phyloP scores from a whole-genome alignment of 2,888 invertebrate species.

The Selenia dentaria region DNA sequence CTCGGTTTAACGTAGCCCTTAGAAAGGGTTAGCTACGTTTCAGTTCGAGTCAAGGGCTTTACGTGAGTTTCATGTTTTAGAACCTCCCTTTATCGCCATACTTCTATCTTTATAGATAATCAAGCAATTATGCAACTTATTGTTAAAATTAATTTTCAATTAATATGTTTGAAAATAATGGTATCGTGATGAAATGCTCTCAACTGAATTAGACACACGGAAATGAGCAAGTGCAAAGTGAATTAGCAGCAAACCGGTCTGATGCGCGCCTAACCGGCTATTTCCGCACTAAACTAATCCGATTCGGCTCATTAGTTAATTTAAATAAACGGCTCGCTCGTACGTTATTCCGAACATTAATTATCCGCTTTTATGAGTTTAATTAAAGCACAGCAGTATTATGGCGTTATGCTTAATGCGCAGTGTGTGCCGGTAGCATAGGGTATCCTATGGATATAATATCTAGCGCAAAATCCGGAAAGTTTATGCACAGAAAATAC shows the following conservation, averaged over 20 bases:
- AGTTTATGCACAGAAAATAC: constrained; percentile 9
- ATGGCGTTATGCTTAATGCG: constrained; percentile 1
- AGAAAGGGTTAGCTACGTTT: neutral
- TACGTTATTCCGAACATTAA: constrained; percentile 8
- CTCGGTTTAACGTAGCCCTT: neutral
- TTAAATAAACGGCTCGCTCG: constrained; percentile 8
- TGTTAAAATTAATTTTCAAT: too few species aligned
- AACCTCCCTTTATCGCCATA: too few species aligned
- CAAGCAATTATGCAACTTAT: too few species aligned
- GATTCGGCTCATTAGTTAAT: constrained; percentile 6
- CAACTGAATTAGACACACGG: too few species aligned
- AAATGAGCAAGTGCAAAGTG: too few species aligned
- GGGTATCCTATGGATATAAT: neutral
- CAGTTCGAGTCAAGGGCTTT: too few species aligned
- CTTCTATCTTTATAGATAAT: too few species aligned
- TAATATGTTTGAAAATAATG: too few species aligned
- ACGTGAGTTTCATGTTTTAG: too few species aligned
- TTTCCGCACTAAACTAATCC: constrained; percentile 1
- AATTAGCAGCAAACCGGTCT: too few species aligned
- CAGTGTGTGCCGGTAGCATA: neutral
- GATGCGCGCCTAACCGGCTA: neutral
- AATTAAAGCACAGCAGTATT: constrained; percentile 9
- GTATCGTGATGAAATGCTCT: too few species aligned
- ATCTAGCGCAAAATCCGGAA: neutral
- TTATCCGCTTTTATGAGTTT: constrained; percentile 14